phyloP scores from a whole-genome alignment of 1,140 invertebrate species.

The Temnothorax nylanderi region DNA sequence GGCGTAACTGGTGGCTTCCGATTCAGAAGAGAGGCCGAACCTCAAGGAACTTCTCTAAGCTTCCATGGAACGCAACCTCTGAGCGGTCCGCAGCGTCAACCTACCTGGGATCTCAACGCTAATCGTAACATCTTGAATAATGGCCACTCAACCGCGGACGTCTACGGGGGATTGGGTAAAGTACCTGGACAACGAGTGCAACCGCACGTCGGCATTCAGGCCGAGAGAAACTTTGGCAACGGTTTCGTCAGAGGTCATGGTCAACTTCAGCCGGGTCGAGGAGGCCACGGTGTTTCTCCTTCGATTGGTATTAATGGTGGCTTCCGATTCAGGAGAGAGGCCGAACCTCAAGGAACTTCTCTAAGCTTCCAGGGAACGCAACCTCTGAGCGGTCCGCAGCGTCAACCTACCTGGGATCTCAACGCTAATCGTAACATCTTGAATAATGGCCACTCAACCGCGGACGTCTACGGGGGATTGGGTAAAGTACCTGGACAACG shows the following conservation, averaged over 20 bases:
- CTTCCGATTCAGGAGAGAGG: conserved; percentile 44
- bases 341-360: conserved; percentile 38
- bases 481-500: conserved; percentile 43
- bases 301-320: conserved; percentile 22
- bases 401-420: conserved; percentile 62
- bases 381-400: conserved; percentile 65
- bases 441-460: conserved; percentile 28
- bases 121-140: conserved; percentile 55
- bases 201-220: conserved; percentile 60
- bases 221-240: conserved; percentile 20
- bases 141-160: conserved; percentile 11
- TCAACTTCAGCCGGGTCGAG: neutral
- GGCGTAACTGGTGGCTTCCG: conserved; percentile 35
- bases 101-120: conserved; percentile 61
- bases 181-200: conserved; percentile 38
- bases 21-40: conserved; percentile 39
- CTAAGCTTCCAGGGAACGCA: neutral
- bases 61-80: conserved; percentile 52
- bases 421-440: conserved; percentile 59
- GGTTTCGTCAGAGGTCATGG: conserved; percentile 25
- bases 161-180: conserved; percentile 60
- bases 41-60: conserved; percentile 3
- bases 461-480: conserved; percentile 60
- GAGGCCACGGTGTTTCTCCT: conserved; percentile 27
- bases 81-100: conserved; percentile 63